A percentile compares a stretch with the other conserved stretches of the same genome.
Conservation (phyloP, 1,140 invertebrate species). For the Dreissena rostriformis region DNA sequence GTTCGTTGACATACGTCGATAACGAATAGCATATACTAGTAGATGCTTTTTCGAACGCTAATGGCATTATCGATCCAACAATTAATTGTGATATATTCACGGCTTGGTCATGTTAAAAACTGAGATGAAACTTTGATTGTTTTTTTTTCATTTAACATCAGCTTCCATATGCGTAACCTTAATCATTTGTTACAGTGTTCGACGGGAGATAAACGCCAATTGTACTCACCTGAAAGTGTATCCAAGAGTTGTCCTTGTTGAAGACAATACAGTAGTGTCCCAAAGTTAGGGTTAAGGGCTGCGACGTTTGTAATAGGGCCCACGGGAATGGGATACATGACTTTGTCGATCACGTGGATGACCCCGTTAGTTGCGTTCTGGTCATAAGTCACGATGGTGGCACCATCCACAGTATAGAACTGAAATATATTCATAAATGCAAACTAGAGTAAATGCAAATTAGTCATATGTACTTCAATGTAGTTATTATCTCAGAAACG, state of each 20-base stretch:
- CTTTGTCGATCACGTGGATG: conserved; percentile 76
- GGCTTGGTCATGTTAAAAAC: too few relatives aligned
- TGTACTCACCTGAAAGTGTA: conserved; percentile 43
- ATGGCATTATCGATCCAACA: too few relatives aligned
- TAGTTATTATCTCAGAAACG: background rate
- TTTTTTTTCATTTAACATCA: background rate
- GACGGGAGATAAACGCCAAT: background rate
- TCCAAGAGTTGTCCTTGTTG: conserved; percentile 47
- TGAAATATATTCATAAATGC: background rate
- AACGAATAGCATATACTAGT: too few relatives aligned
- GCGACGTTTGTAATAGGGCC: conserved; percentile 43
- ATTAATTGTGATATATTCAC: too few relatives aligned
- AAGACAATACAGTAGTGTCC: conserved; percentile 55
- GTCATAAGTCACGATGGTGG: conserved; percentile 73
- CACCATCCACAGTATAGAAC: conserved; percentile 78
- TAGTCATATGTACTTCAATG: background rate
- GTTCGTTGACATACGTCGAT: too few relatives aligned
- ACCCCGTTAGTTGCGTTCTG: conserved; percentile 79
- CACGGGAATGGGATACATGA: conserved; percentile 58
- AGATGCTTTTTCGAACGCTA: too few relatives aligned
- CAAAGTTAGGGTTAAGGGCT: conserved; percentile 22
- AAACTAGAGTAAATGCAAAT: background rate
- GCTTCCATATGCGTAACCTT: background rate
- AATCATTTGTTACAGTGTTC: too few relatives aligned
- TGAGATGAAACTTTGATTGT: background rate